These are phyloP conservation scores for Monomorium pharaonis DNA, from an alignment of 1,140 invertebrate species.

Conservation along the genomic window DNA sequence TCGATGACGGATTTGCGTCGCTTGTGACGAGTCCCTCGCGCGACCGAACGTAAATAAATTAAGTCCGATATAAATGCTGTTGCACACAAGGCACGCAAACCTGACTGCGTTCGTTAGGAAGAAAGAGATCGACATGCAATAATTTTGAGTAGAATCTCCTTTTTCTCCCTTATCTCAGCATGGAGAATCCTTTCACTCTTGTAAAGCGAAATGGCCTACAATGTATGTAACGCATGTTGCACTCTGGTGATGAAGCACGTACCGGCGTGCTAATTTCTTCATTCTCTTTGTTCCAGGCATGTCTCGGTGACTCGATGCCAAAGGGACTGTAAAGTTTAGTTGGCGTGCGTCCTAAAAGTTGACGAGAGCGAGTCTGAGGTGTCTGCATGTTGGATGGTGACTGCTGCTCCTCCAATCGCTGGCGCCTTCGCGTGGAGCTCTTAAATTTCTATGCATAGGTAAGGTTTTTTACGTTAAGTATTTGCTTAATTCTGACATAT, in stretches of 20 bases:
- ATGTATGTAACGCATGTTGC: conserved; percentile 55
- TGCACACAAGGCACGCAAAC: conserved; percentile 65
- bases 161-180: conserved; percentile 73
- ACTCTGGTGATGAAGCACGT: conserved; percentile 37
- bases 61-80: conserved; percentile 33
- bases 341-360: conserved; percentile 87
- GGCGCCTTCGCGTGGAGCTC: conserved; percentile 86
- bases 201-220: conserved; percentile 76
- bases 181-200: conserved; percentile 77
- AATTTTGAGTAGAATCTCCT: neutral
- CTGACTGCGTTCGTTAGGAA: conserved; percentile 46
- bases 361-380: conserved; percentile 84
- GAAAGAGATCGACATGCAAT: conserved; percentile 55
- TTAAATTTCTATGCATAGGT: conserved; percentile 84
- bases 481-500: neutral
- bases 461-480: neutral
- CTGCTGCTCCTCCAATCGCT: conserved; percentile 86
- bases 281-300: conserved; percentile 80
- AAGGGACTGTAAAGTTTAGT: conserved; percentile 89
- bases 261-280: conserved; percentile 60
- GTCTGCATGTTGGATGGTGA: conserved; percentile 83
- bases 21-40: neutral
- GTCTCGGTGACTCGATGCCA: conserved; percentile 86
- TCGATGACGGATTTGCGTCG: neutral
- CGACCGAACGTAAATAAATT: conserved; percentile 60